Percentiles rank a stretch among this genome's conserved stretches.
These are phyloP conservation scores for Triplophysa dalaica DNA, from an alignment of 2,113 vertebrate species.

Conservation along the genomic window DNA sequence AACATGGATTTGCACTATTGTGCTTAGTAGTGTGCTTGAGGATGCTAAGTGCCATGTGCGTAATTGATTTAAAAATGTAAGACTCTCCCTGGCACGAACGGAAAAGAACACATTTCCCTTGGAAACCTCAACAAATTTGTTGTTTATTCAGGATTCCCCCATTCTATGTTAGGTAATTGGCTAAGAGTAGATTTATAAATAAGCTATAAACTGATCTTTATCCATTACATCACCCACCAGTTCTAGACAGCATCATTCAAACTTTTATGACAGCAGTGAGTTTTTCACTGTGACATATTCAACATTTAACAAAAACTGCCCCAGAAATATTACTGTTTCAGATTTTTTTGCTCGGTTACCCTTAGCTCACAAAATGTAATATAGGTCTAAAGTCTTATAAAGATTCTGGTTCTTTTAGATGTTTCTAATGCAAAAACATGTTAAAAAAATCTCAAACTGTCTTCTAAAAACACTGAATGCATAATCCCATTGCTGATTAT, in stretches of 20 bases:
- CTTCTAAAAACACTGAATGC: too few species aligned
- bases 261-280: neutral
- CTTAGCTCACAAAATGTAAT: too few species aligned
- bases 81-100: neutral
- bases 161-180: neutral
- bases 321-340: too few species aligned
- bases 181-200: slow-evolving; percentile 8
- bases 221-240: slow-evolving; percentile 1
- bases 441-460: too few species aligned
- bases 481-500: too few species aligned
- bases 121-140: neutral
- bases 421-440: too few species aligned
- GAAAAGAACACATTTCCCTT: neutral
- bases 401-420: too few species aligned
- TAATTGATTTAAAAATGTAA: neutral
- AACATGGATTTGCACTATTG: neutral
- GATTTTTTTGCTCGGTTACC: too few species aligned
- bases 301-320: neutral
- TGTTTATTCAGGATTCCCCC: neutral
- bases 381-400: too few species aligned
- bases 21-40: neutral
- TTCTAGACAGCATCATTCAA: slow-evolving; percentile 1
- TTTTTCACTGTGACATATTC: neutral
- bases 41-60: neutral
- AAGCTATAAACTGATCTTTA: slow-evolving; percentile 19